phyloP scores from a whole-genome alignment of 2,888 invertebrate species.

The Pyrocoelia pectoralis region DNA sequence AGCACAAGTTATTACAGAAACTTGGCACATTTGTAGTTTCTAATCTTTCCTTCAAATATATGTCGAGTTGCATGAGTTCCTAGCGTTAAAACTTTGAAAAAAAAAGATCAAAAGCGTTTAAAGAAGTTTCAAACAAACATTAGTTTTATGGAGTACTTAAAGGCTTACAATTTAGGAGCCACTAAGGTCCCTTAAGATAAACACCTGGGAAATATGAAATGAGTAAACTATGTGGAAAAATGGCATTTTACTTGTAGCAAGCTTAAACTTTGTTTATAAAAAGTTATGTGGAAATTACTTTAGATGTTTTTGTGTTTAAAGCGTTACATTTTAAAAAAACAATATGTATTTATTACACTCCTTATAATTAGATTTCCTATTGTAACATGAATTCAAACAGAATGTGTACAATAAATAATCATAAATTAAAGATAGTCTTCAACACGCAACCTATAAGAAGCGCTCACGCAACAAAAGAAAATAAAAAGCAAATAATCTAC shows the following conservation, averaged over 20 bases:
- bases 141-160: constrained; percentile 9
- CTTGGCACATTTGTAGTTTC: not conserved
- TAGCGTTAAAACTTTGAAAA: not conserved
- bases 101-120: not conserved
- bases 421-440: constrained; percentile 38
- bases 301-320: not conserved
- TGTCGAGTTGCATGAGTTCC: not conserved
- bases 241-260: not conserved
- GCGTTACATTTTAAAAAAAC: too few species aligned
- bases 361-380: constrained; percentile 35
- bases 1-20: too few species aligned
- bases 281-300: not conserved
- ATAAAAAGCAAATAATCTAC: constrained; percentile 14
- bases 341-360: constrained; percentile 2
- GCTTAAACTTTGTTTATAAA: not conserved
- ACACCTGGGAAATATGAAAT: not conserved
- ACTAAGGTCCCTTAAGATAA: constrained; percentile 1
- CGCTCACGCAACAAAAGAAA: constrained; percentile 32
- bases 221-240: not conserved
- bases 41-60: not conserved
- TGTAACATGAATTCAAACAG: constrained; percentile 39
- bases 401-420: constrained; percentile 39
- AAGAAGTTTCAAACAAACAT: constrained; percentile 12
- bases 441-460: constrained; percentile 37
- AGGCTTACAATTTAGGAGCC: constrained; percentile 8